Evolutionary conservation across 2,888 invertebrate genomes (phyloP).

Genomic region (Brenthis daphne): DNA sequence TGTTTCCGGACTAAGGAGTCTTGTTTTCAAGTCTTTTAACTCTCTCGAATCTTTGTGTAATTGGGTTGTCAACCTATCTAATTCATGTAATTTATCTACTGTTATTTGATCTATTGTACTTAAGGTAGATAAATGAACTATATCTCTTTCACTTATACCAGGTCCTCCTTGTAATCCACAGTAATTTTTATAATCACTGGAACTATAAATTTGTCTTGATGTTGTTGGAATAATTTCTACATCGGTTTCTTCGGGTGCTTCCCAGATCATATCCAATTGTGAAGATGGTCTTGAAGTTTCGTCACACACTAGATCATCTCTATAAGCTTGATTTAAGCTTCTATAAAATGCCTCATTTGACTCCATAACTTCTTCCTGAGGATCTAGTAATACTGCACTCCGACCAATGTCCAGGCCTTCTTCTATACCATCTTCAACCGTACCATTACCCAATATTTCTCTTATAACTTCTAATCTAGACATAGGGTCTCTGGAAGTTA

Average conservation of each 20-base stretch:
- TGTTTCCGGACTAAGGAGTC: conserved; percentile 85
- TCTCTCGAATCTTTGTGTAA: conserved; percentile 90
- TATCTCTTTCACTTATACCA: conserved; percentile 89
- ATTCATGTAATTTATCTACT: conserved; percentile 89
- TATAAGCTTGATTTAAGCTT: conserved; percentile 92
- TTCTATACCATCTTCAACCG: conserved; percentile 85
- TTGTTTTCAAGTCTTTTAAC: conserved; percentile 87
- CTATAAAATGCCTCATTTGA: conserved; percentile 94
- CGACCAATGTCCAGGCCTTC: conserved; percentile 84
- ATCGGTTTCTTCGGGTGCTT: conserved; percentile 89
- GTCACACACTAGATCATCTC: conserved; percentile 88
- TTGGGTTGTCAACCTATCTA: conserved; percentile 89
- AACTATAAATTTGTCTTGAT: conserved; percentile 86
- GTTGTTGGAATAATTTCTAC: conserved; percentile 78
- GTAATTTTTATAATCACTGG: conserved; percentile 90
- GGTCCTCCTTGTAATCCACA: conserved; percentile 85
- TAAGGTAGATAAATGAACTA: conserved; percentile 88
- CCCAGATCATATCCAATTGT: conserved; percentile 93
- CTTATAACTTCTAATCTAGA: conserved; percentile 83
- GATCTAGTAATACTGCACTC: conserved; percentile 65
- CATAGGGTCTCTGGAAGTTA: conserved; percentile 78
- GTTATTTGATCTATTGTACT: conserved; percentile 90
- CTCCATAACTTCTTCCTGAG: conserved; percentile 82
- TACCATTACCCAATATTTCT: conserved; percentile 85
- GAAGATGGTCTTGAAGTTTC: conserved; percentile 85